Evolutionary conservation across 2,888 invertebrate genomes (phyloP), one percentile per base, ranked within the genome.

Genomic region (Strigamia transsilvanica): DNA sequence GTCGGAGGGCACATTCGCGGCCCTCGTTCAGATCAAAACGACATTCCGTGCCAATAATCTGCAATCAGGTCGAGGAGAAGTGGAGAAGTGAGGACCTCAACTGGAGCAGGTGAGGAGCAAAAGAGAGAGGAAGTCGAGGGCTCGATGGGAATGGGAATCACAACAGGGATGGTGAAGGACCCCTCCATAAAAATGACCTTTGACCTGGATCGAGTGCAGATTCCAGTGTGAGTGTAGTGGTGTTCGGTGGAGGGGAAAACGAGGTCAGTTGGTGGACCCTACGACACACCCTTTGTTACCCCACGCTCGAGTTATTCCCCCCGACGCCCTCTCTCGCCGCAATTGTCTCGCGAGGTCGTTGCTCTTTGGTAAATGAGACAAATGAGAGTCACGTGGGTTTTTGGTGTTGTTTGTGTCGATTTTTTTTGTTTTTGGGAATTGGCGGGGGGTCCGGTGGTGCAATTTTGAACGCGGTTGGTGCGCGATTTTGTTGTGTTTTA

Each of bases 21-120:
- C 56, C 56, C 56, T 38, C 38, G 18, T n/a, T 18, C 56, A 18
- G 18, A 56, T 56, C 56, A 56, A 9, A 56, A n/a, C 56, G 56
- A 56, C 56, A 56, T 56, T 56, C 56, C 56, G 56, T 56, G 56
- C 56, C 56, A 56, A 56, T 56, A 56, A 15, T 56, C 56, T 56
- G n/a, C n/a, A 56, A 56, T 18, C 56, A 56, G 56, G 56, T 56
- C 56, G 18, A n/a, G 56, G 18, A 56, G 18, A 56, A n/a, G n/a
- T n/a, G n/a, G n/a, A 51, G 51, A 51, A 18, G 21, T 15, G 56
- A 18, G 56, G 46, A 46, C 46, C n/a, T 46, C 46, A 46, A 46
- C 46, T 46, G 46, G 46, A 46, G 46, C 46, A 46, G 13, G 46
- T 46, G 46, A 46, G 12, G 46, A 46, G 46, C 4, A 15, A n/a